phyloP scores from a whole-genome alignment of 2,888 invertebrate genomes.

The Mythimna lalbum region DNA sequence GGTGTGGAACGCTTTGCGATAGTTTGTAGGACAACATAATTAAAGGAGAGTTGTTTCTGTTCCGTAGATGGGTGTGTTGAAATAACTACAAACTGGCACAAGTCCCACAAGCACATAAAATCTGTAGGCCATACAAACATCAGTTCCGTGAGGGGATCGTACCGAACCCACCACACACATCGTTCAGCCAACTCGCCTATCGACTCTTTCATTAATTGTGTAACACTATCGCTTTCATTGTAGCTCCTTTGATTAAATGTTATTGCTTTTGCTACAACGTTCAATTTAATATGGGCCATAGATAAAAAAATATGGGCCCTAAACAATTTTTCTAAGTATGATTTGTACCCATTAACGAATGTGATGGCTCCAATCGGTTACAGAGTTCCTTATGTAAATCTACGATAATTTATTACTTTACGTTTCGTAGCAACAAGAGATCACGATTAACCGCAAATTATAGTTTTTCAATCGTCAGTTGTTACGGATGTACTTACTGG shows the following conservation, averaged over 20 bases:
- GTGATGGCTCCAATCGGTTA: neutral
- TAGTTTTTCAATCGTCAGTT: conserved; percentile 23
- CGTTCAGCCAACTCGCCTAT: neutral
- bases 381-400: conserved; percentile 35
- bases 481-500: conserved; percentile 37
- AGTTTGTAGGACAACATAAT: neutral
- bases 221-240: neutral
- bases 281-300: neutral
- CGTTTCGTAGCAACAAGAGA: conserved; percentile 14
- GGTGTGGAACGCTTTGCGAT: neutral
- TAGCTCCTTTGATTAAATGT: neutral
- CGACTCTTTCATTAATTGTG: conserved; percentile 22
- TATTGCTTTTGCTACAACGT: neutral
- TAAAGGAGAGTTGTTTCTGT: neutral
- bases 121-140: conserved; percentile 26
- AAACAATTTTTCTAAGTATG: neutral
- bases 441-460: conserved; percentile 54
- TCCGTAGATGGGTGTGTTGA: conserved; percentile 1
- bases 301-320: neutral
- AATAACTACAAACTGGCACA: conserved; percentile 3
- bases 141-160: conserved; percentile 8
- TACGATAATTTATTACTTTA: conserved; percentile 28
- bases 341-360: neutral
- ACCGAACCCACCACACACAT: conserved; percentile 1
- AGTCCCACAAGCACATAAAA: conserved; percentile 18